phyloP scores from a whole-genome alignment of 2,113 vertebrate species.

The Mesitornis unicolor region DNA sequence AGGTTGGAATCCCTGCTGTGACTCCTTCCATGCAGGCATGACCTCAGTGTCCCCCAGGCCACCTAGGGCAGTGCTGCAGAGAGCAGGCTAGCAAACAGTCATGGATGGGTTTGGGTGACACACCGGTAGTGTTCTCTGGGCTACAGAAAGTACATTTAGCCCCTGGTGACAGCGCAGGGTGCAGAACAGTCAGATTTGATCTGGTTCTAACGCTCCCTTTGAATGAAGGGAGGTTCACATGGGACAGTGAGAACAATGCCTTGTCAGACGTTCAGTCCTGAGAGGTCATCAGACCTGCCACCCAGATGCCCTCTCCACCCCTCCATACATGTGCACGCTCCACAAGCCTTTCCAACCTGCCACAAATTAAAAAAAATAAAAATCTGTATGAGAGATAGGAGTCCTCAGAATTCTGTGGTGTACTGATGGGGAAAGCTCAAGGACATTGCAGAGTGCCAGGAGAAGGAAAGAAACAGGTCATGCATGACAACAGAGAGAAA shows the following conservation, averaged over 20 bases:
- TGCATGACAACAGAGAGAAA: neutral
- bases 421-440: neutral
- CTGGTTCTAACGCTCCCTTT: neutral
- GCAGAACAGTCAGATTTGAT: neutral
- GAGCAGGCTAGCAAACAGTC: neutral
- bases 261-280: neutral
- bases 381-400: neutral
- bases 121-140: neutral
- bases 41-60: neutral
- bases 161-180: neutral
- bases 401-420: neutral
- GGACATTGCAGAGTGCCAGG: neutral
- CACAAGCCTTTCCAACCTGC: neutral
- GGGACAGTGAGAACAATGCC: neutral
- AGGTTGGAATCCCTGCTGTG: neutral
- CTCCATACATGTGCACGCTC: neutral
- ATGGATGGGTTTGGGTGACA: accelerated
- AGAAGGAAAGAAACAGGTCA: neutral
- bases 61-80: neutral
- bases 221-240: neutral
- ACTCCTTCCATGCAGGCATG: neutral
- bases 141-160: neutral
- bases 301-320: neutral
- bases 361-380: neutral
- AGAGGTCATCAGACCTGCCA: neutral